Evolutionary conservation across 1,140 invertebrate genomes (phyloP), one percentile per base, ranked within the genome.

Genomic region (Tetragonula clypearis): DNA sequence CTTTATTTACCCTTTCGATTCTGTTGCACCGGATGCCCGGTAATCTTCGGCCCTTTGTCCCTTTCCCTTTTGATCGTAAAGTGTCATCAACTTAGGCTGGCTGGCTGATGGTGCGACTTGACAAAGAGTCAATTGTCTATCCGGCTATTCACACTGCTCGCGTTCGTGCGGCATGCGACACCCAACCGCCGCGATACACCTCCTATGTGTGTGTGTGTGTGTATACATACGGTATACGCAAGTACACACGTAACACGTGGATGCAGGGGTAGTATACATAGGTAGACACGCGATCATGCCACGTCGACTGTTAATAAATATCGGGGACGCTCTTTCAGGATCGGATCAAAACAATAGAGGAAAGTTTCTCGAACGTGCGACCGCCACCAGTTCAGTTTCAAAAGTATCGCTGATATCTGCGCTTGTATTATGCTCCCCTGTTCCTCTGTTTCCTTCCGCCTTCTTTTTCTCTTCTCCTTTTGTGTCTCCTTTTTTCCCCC

Each of bases 81-180:
- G 84, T 85, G 84, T 62, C 71, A 74, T 78, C 75, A 75, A 75
- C n/a, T 56, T 49, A 41, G 77, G 17, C 30, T 4, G 75, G 75
- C 58, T 41, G 58, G 30, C 56, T 66, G 62, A 53, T 65, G 82
- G 75, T 68, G 78, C 56, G 72, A 85, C 79, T 73, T 78, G 55
- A 85, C 84, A 85, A 85, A 81, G 78, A 85, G 79, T 58, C 84
- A 49, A 85, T 85, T 85, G 84, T 85, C 79, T 81, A 66, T 85
- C 78, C 71, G 58, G 77, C 77, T 80, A 85, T 85, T 85, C 84
- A 84, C 66, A 26, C 49, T 35, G 78, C 21, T 30, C 41, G 62
- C 65, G 79, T 58, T 79, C 41, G 74, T 60, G 30, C 74, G 49
- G 23, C 72, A 55, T 55, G 72, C 49, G 72, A 53, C 49, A 53